phyloP scores from a whole-genome alignment of 2,797 vertebrate genomes.

The Sparus aurata region DNA sequence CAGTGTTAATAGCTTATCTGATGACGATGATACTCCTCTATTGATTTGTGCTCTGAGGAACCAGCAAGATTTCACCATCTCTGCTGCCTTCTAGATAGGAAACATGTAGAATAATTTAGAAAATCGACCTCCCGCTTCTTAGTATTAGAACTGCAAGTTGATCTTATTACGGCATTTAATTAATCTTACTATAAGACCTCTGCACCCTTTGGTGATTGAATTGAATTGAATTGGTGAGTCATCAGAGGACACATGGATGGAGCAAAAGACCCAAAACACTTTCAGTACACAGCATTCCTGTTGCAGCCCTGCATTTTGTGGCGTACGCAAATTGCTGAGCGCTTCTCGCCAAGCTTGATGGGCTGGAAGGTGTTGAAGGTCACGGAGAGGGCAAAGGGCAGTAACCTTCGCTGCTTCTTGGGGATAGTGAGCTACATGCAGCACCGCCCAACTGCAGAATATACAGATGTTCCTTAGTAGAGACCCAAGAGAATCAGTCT shows the following conservation, averaged over 20 bases:
- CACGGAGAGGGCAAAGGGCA: constrained; percentile 3
- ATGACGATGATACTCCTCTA: constrained; percentile 1
- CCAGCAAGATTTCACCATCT: background rate
- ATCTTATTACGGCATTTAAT: background rate
- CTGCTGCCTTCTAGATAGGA: background rate
- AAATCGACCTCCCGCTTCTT: background rate
- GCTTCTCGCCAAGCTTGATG: constrained; percentile 2
- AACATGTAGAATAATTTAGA: background rate
- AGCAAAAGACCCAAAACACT: background rate
- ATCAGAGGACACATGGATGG: constrained; percentile 1
- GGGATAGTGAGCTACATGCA: background rate
- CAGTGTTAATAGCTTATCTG: constrained; percentile 1
- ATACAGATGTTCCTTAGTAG: background rate
- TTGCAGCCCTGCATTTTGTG: constrained; percentile 12
- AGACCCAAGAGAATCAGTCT: background rate
- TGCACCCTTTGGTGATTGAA: background rate
- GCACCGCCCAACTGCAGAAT: background rate
- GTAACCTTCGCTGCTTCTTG: background rate
- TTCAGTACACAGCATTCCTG: background rate
- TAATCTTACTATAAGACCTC: background rate
- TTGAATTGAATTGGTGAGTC: background rate
- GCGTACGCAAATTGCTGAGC: background rate
- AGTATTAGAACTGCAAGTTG: background rate
- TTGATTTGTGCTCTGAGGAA: constrained; percentile 6
- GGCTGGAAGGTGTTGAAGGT: constrained; percentile 11